phyloP scores from a whole-genome alignment of 2,113 vertebrate species.

The Hyperopisus bebe region DNA sequence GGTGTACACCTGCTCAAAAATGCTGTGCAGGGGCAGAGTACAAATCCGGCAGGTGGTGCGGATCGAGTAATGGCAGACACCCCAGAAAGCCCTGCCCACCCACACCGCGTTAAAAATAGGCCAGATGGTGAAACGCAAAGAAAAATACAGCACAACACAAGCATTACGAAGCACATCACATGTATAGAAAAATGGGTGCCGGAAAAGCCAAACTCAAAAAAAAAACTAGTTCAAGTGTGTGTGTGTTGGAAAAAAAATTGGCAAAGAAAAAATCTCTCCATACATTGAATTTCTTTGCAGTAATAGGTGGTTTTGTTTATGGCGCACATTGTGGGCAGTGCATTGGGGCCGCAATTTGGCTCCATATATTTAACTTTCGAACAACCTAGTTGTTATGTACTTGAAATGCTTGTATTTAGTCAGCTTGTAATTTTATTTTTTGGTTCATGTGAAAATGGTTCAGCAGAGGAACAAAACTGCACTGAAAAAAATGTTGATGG shows the following conservation, averaged over 20 bases:
- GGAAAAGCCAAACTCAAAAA: neutral
- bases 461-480: no score
- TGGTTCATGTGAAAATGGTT: neutral
- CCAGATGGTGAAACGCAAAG: neutral
- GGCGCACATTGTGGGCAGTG: neutral
- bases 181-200: neutral
- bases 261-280: neutral
- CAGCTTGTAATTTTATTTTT: neutral
- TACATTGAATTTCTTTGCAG: neutral
- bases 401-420: neutral
- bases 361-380: neutral
- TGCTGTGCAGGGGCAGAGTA: neutral
- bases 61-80: neutral
- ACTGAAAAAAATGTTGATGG: neutral
- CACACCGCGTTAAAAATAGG: neutral
- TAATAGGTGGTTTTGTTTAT: neutral
- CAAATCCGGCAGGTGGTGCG: neutral
- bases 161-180: neutral
- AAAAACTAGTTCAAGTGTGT: no score
- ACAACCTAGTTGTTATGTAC: neutral
- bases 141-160: neutral
- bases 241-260: neutral
- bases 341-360: neutral
- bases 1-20: neutral
- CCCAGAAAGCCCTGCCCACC: neutral